Base-by-base conservation (phyloP, 2,797 vertebrate genomes). In the Chloroceryle amazona region DNA sequence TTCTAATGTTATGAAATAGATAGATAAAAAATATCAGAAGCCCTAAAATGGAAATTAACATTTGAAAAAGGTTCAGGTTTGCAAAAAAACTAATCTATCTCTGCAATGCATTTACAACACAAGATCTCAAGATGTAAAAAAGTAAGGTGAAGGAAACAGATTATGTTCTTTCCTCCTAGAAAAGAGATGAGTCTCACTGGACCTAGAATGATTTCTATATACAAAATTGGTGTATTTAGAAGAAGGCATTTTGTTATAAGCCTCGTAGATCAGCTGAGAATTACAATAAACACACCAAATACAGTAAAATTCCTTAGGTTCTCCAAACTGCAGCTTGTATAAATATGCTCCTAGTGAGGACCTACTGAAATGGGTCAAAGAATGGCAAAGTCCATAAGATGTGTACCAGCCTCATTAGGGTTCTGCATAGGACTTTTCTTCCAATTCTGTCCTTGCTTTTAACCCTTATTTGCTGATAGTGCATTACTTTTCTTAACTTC, bases 1-100 rank as follows among this genome's bases (percentile, higher is more conserved):
- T 96, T 83, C 39, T 76, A 58, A 81, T 31, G 33, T 66, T 90
- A 49, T 37, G n/a, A 92, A 86, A 84, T 35, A 75, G 44, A 81
- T 60, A n/a, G 44, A 81, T 63, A n/a, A 71, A 94, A 88, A 95
- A 67, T 68, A 88, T 51, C 92, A 62, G 55, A 92, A 79, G 25
- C 31, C 86, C 55, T 93, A 72, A 74, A 93, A 92, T 93, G 25
- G 35, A 86, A 81, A 93, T 66, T 81, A 89, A 46, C 22, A 49
- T 72, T 65, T 81, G 5, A 2, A 9, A 54, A 88, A 76, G 23
- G 9, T 66, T 94, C 51, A 88, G 33, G 71, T 51, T 95, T 88
- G 7, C 21, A 86, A 39, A 39, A 81, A 86, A 89, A 90, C 81
- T 58, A 10, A 44, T n/a, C 25, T 68, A 44, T 72, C 12, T 47